Evolutionary conservation across 2,888 invertebrate genomes (phyloP).

Genomic region (Scaptomyza polygonia): DNA sequence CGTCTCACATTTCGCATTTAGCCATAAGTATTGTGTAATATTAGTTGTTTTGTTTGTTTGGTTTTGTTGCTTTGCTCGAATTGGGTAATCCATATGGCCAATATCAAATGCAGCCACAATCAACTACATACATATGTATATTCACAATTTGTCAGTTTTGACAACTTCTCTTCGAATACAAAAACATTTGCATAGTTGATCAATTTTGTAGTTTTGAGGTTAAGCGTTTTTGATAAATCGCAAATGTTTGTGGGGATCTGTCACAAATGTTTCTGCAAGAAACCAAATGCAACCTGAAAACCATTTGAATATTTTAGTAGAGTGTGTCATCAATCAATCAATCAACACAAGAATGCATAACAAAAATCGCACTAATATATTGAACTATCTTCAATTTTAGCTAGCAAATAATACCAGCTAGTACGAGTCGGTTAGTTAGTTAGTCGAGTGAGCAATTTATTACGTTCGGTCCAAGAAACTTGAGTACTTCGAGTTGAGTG

Average conservation of each 20-base stretch:
- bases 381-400: slow-evolving; percentile 9
- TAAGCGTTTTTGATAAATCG: slow-evolving; percentile 63
- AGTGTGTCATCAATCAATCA: slow-evolving; percentile 41
- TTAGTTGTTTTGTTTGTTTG: slow-evolving; percentile 19
- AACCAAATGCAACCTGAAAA: slow-evolving; percentile 17
- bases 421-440: not conserved
- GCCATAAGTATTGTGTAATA: slow-evolving; percentile 64
- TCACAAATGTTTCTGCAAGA: slow-evolving; percentile 29
- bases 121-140: no score
- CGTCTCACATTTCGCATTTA: slow-evolving; percentile 60
- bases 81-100: slow-evolving; percentile 62
- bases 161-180: slow-evolving; percentile 33
- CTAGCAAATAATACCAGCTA: not conserved
- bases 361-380: slow-evolving; percentile 33
- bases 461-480: no score
- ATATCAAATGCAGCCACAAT: slow-evolving; percentile 38
- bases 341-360: slow-evolving; percentile 14
- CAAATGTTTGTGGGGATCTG: slow-evolving; percentile 13
- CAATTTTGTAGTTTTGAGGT: slow-evolving; percentile 51
- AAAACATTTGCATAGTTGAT: slow-evolving; percentile 63
- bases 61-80: slow-evolving; percentile 33
- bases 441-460: no score
- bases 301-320: not conserved
- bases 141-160: slow-evolving; percentile 55
- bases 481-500: no score